Evolutionary conservation across 2,113 vertebrate genomes (phyloP).

Genomic region (Dicentrarchus labrax): DNA sequence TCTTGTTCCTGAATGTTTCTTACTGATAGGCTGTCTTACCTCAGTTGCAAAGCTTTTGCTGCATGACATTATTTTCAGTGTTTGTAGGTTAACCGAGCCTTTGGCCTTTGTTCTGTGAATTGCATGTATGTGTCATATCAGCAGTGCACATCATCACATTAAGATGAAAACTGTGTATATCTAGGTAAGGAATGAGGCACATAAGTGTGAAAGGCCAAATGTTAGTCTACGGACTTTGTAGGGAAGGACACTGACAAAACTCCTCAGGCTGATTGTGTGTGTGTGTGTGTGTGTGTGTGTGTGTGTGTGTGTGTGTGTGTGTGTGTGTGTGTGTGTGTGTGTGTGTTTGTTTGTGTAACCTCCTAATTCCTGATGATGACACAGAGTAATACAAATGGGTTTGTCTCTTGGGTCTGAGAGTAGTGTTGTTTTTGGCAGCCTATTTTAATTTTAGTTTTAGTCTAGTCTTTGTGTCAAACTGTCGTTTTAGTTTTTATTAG

Average conservation of each 20-base stretch:
- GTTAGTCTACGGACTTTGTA: conserved; percentile 6
- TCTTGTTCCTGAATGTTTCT: conserved; percentile 66
- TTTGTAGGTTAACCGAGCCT: conserved; percentile 30
- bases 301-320: background rate
- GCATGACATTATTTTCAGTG: conserved; percentile 56
- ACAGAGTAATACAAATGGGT: background rate
- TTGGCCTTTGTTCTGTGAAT: conserved; percentile 28
- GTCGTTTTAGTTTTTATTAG: too few species aligned
- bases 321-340: background rate
- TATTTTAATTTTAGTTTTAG: too few species aligned
- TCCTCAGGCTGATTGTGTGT: conserved; percentile 6
- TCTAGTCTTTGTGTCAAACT: too few species aligned
- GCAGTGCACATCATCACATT: background rate
- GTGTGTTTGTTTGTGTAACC: background rate
- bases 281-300: background rate
- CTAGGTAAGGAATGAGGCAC: background rate
- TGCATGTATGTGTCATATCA: conserved; percentile 43
- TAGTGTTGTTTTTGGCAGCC: too few species aligned
- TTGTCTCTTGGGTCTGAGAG: background rate
- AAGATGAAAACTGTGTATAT: background rate
- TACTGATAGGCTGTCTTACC: conserved; percentile 43
- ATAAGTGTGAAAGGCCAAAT: background rate
- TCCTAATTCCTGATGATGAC: background rate
- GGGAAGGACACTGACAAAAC: background rate
- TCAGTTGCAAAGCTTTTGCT: conserved; percentile 54